Evolutionary conservation across 1,140 invertebrate species (phyloP).

Genomic region (Linepithema humile): DNA sequence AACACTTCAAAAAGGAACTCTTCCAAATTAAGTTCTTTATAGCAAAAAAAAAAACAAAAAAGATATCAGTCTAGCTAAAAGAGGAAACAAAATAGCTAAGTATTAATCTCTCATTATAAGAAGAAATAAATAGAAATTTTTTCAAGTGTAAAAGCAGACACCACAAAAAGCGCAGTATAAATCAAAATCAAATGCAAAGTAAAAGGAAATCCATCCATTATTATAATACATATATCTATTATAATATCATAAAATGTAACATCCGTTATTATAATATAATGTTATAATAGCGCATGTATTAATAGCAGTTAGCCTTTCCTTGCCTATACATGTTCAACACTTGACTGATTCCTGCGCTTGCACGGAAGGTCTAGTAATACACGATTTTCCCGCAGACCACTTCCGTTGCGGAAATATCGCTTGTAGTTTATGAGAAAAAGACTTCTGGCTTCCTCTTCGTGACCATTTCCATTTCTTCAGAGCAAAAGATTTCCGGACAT

Average conservation of each 20-base stretch:
- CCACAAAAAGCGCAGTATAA: not conserved
- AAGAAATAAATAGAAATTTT: not conserved
- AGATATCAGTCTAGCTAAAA: too few relatives aligned
- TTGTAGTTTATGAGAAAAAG: not conserved
- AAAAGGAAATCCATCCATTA: not conserved
- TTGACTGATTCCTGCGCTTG: conserved; percentile 10
- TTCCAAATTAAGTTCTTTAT: not conserved
- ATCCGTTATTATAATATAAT: not conserved
- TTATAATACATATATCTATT: not conserved
- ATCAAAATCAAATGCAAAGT: not conserved
- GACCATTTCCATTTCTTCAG: not conserved
- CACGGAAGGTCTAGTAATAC: not conserved
- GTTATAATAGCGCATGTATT: not conserved
- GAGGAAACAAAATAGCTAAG: conserved; percentile 1
- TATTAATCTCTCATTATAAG: too few relatives aligned
- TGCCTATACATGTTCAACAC: not conserved
- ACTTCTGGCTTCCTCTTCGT: not conserved
- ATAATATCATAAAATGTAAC: not conserved
- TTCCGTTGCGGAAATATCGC: not conserved
- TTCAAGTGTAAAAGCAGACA: not conserved
- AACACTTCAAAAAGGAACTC: not conserved
- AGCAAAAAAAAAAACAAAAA: not conserved
- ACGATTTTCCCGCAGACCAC: not conserved
- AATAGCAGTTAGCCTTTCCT: conserved; percentile 5
- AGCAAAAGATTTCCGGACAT: not conserved